phyloP scores from a whole-genome alignment of 2,888 invertebrate genomes.

The Blomia tropicalis region DNA sequence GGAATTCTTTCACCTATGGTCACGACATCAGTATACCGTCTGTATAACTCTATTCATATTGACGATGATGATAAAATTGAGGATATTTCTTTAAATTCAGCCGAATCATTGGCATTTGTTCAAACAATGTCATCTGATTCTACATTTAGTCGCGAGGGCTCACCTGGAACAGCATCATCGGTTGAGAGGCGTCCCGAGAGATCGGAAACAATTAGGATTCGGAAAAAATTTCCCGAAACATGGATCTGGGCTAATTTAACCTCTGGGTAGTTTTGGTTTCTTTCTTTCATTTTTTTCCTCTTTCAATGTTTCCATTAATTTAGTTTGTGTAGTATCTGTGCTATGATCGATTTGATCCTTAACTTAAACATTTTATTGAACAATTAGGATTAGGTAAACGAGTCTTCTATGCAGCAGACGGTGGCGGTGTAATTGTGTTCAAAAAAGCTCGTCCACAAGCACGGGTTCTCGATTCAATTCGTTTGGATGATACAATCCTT shows the following conservation, averaged over 20 bases:
- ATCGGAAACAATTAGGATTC: slow-evolving; percentile 20
- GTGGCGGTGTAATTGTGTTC: slow-evolving; percentile 20
- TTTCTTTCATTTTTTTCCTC: background rate
- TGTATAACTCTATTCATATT: background rate
- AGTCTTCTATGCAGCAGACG: slow-evolving; percentile 20
- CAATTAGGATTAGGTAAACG: slow-evolving; percentile 22
- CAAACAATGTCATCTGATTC: too few species aligned
- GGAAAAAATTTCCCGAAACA: slow-evolving; percentile 35
- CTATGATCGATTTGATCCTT: background rate
- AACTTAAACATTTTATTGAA: background rate
- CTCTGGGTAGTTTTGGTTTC: slow-evolving; percentile 29
- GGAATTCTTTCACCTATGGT: too few species aligned
- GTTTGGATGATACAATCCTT: slow-evolving; percentile 29
- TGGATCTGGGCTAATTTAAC: slow-evolving; percentile 34
- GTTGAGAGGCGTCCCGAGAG: too few species aligned
- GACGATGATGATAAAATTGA: background rate
- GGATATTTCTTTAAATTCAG: background rate
- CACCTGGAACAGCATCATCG: too few species aligned
- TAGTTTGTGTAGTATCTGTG: background rate
- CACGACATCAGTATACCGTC: background rate
- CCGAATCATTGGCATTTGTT: background rate
- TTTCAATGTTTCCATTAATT: background rate
- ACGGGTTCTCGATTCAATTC: background rate
- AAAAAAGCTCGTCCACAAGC: background rate
- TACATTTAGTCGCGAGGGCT: too few species aligned